Base-by-base conservation (phyloP, 2,113 vertebrate species). In the Perccottus glenii region DNA sequence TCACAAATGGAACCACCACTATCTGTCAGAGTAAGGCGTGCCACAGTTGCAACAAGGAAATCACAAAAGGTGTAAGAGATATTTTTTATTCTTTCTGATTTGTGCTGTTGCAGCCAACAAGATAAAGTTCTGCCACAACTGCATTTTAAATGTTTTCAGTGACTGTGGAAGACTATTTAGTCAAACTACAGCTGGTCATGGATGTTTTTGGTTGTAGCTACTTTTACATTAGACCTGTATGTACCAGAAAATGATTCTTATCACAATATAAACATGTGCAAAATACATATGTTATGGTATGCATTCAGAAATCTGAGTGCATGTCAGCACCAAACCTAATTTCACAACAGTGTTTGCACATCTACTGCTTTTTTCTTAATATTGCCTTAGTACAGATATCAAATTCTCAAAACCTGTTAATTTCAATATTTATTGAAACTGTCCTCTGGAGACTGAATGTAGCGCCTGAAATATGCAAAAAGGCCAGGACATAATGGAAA, bases 1-100 rank as follows among this genome's bases (percentile, higher is more conserved):
- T 51, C 73, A 70, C 46, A 84, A 80, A 87, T 85, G 67, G 67
- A 79, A 60, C 36, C 61, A 66, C 53, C 60, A 15, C 56, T 45
- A 49, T 68, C 48, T 72, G 15, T 56, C 60, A 11, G 38, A 50
- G 51, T 63, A 64, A 45, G 51, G 62, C 1, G 53, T 47, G 0
- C 32, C 70, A 53, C 62, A 62, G 49, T n/a, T 27, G 59, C 49
- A 66, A 7, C 36, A 47, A 38, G 48, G 51, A 43, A 58, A 60
- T 44, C 44, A 42, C 6, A 52, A n/a, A 32, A 14, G 19, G 45
- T 1, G 12, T 52, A 35, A 51, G 49, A 16, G 72, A 4, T 45
- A 4, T 45, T 59, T 59, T 36, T 11, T 44, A 60, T 55, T 32
- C 60, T 55, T 55, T 33, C 52, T 36, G 6, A 1, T 12, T 9